Evolutionary conservation across 92 coral and sea anemone genomes (phyloP).

Genomic region (Anthopleura xanthogrammica): DNA sequence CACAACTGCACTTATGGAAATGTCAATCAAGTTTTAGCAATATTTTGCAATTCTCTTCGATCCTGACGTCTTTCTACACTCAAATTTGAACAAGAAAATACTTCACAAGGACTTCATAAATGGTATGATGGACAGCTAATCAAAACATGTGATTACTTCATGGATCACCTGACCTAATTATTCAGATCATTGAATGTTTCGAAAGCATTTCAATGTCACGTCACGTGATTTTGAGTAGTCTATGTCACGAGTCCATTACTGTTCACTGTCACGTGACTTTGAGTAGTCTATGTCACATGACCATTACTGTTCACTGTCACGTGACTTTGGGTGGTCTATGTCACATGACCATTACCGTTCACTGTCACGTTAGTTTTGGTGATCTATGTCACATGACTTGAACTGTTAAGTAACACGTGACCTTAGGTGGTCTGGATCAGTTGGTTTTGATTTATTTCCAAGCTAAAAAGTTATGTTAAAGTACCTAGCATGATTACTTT

Average conservation of each 20-base stretch:
- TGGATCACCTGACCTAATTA: background rate
- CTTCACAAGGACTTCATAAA: background rate
- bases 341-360: background rate
- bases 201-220: too few relatives aligned
- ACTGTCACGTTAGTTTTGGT: too few relatives aligned
- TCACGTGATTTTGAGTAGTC: background rate
- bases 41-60: background rate
- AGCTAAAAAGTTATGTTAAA: background rate
- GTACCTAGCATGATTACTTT: too few relatives aligned
- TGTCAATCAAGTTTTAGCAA: background rate
- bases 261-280: too few relatives aligned
- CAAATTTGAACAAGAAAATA: background rate
- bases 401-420: too few relatives aligned
- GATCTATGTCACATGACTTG: background rate
- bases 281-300: background rate
- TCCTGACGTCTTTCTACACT: background rate
- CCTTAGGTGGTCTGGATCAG: background rate
- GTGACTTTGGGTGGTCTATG: background rate
- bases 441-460: background rate
- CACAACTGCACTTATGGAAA: background rate
- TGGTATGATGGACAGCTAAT: background rate
- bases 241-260: background rate
- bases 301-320: too few relatives aligned
- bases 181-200: background rate
- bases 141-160: background rate